These are phyloP conservation scores for Orchesella flavescens DNA, from an alignment of 2,888 invertebrate genomes.

Conservation along the genomic window DNA sequence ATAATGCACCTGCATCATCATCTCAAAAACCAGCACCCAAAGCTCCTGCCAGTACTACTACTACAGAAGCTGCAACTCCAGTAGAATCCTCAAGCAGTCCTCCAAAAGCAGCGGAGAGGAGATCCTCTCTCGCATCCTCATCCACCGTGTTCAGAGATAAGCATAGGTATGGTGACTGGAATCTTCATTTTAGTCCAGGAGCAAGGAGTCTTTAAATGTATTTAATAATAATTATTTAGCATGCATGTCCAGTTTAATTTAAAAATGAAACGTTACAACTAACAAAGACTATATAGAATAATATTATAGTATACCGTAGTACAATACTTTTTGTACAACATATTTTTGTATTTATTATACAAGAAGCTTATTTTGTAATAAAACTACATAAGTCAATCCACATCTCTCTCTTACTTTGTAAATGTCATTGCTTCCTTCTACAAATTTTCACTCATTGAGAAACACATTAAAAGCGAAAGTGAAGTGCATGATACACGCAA, in stretches of 20 bases:
- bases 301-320: too few relatives aligned
- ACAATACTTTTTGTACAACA: background rate
- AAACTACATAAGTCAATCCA: background rate
- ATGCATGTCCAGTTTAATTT: background rate
- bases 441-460: too few relatives aligned
- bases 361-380: background rate
- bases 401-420: background rate
- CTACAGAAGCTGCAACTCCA: background rate
- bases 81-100: slow-evolving; percentile 16
- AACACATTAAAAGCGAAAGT: too few relatives aligned
- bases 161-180: slow-evolving; percentile 43
- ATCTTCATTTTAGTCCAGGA: slow-evolving; percentile 43
- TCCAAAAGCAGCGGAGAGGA: background rate
- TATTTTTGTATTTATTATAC: background rate
- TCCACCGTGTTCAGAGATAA: slow-evolving; percentile 17
- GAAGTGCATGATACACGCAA: too few relatives aligned
- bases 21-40: too few relatives aligned
- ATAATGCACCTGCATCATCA: background rate
- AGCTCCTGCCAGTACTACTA: background rate
- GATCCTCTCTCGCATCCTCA: background rate
- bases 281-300: too few relatives aligned
- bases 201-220: slow-evolving; percentile 18
- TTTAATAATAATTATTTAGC: background rate
- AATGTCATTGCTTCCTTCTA: background rate
- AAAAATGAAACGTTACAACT: too few relatives aligned